Percentiles rank a stretch among this genome's conserved stretches.
These are phyloP conservation scores for Aleiodes leptofemur DNA, from an alignment of 2,888 invertebrate genomes.

Conservation along the genomic window DNA sequence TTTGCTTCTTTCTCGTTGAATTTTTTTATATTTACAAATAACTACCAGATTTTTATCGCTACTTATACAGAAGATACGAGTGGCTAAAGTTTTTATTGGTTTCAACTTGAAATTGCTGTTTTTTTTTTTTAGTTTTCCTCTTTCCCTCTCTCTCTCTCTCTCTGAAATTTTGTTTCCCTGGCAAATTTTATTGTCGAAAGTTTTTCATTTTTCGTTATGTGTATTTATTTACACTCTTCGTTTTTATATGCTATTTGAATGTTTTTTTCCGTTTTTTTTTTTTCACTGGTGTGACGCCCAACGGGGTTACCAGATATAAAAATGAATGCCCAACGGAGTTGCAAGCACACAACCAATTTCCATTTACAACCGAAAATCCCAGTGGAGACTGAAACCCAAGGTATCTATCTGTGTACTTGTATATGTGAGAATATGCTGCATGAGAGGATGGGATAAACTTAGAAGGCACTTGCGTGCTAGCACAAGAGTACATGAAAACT, in stretches of 20 bases:
- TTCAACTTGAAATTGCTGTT: constrained; percentile 3
- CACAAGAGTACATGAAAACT: constrained; percentile 18
- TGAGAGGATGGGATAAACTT: not conserved
- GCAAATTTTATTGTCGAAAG: constrained; percentile 2
- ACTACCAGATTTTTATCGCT: constrained; percentile 15
- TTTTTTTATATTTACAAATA: constrained; percentile 23
- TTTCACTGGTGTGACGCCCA: not conserved
- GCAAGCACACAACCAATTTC: constrained; percentile 32
- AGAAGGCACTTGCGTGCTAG: constrained; percentile 23
- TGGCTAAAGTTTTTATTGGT: constrained; percentile 19
- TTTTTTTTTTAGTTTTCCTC: not conserved
- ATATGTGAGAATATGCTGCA: not conserved
- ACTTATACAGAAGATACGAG: constrained; percentile 5
- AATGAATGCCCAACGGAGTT: constrained; percentile 20
- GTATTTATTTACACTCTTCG: constrained; percentile 18
- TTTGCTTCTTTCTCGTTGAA: not conserved
- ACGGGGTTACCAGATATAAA: constrained; percentile 15
- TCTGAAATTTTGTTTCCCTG: not conserved
- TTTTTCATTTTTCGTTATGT: constrained; percentile 14
- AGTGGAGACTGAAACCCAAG: constrained; percentile 9
- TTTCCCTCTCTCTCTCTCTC: not conserved
- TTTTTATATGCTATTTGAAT: constrained; percentile 20
- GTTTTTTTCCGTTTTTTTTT: constrained; percentile 6
- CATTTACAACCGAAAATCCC: constrained; percentile 25
- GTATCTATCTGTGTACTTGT: not conserved